A percentile compares a stretch with the other conserved stretches of the same genome.
These are phyloP conservation scores for Scaptomyza parva DNA, from an alignment of 2,888 invertebrate genomes.

Conservation along the genomic window DNA sequence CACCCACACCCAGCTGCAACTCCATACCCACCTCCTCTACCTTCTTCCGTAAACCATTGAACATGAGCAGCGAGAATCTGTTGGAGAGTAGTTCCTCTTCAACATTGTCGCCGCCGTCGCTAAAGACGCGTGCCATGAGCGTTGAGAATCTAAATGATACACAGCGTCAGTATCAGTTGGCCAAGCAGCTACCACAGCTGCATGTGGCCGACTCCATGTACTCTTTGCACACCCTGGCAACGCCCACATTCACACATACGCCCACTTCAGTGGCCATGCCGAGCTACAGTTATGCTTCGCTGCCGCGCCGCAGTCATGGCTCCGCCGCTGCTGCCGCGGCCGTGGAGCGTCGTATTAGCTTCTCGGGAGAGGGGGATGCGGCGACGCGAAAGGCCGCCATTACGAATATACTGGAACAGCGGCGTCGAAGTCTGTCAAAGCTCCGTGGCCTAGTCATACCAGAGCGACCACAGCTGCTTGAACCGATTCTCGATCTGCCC, in stretches of 20 bases:
- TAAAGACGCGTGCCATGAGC: conserved; percentile 86
- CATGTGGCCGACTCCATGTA: conserved; percentile 84
- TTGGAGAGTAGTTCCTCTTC: conserved; percentile 65
- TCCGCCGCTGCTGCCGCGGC: conserved; percentile 64
- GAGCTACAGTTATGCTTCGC: conserved; percentile 66
- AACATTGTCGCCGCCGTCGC: conserved; percentile 58
- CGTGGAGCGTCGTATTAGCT: conserved; percentile 83
- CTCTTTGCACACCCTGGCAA: conserved; percentile 81
- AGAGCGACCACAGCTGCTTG: conserved; percentile 87
- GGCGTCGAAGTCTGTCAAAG: conserved; percentile 93
- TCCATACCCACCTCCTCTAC: conserved; percentile 16
- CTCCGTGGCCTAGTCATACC: conserved; percentile 95
- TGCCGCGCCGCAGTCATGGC: conserved; percentile 62
- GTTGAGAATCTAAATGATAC: conserved; percentile 86
- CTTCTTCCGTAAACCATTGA: conserved; percentile 78
- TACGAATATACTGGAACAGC: conserved; percentile 91
- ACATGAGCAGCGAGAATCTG: conserved; percentile 84
- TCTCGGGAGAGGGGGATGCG: conserved; percentile 83
- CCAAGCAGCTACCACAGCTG: conserved; percentile 79
- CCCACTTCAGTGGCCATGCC: conserved; percentile 50
- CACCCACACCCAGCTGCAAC: conserved; percentile 19
- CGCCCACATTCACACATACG: conserved; percentile 53
- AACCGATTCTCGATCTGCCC: conserved; percentile 90
- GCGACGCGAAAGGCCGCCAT: conserved; percentile 88
- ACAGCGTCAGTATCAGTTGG: conserved; percentile 80